Conservation (phyloP, 2,888 invertebrate genomes). For the Athrips mouffetella region DNA sequence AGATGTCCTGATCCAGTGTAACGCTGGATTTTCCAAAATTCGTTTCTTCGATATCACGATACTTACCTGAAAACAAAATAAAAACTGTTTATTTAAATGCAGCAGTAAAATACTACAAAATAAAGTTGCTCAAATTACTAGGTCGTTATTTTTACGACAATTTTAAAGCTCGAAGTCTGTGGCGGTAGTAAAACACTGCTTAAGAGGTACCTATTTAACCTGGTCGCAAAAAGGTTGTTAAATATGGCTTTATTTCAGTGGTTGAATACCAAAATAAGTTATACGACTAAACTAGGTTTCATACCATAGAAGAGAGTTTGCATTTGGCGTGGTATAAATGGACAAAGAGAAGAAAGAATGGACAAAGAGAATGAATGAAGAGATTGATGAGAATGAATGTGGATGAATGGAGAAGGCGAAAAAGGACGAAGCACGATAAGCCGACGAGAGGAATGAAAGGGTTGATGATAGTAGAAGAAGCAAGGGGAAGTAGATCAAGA, state of each 20-base stretch:
- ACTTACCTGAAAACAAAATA: slow-evolving; percentile 31
- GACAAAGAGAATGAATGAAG: no score
- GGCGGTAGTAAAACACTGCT: slow-evolving; percentile 5
- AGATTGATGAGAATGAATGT: no score
- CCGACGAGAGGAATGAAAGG: no score
- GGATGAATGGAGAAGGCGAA: no score
- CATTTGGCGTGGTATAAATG: no score
- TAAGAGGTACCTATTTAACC: slow-evolving; percentile 4
- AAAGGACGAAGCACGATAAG: no score
- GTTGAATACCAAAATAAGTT: slow-evolving; percentile 1
- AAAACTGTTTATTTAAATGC: slow-evolving; percentile 15
- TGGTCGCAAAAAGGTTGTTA: slow-evolving; percentile 5
- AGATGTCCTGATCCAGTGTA: background rate
- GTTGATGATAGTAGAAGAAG: no score
- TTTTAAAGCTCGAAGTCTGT: slow-evolving; percentile 7
- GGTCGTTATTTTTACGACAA: slow-evolving; percentile 9
- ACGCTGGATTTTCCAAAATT: background rate
- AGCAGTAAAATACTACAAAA: slow-evolving; percentile 6
- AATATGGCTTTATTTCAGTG: slow-evolving; percentile 6
- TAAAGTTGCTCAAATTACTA: slow-evolving; percentile 2
- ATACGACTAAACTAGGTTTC: background rate
- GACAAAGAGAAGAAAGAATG: no score
- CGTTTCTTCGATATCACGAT: slow-evolving; percentile 9
- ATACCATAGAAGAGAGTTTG: no score
- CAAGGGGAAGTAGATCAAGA: no score